Base-by-base conservation (phyloP, 1,140 invertebrate genomes). In the Rhyacophila brunnea region DNA sequence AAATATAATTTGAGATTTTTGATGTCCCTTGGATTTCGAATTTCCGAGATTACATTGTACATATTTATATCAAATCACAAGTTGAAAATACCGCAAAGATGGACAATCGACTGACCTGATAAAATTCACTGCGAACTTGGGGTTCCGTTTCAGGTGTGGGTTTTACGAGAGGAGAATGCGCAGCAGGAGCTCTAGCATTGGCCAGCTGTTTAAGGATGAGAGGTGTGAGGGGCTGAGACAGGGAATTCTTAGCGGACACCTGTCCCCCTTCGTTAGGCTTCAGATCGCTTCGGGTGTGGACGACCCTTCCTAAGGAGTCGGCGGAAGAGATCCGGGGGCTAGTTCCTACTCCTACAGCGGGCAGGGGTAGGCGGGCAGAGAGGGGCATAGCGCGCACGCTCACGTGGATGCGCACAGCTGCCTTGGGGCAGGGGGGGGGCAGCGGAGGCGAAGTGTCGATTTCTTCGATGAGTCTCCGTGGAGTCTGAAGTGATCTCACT, bases 391-490 rank as follows among this genome's bases (percentile, higher is more conserved):
- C 66, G 47, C 71, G 68, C 23, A 74, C 59, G 1, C 68, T 69
- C 46, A 63, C 58, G 68, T 73, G 56, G 66, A 68, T 67, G 61
- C 69, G 68, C 69, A 73, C 56, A 68, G 68, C 66, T 64, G 86
- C 85, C 44, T 84, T 80, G 34, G 89, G 89, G 75, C 86, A 84
- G 46, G 79, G 75, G 1, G 89, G 89, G 14, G 85, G 81, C 6
- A 79, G 75, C 7, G 82, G 78, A 7, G 85, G 81, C 42, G 79
- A 70, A 50, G 65, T 75, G 68, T 91, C 86, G 54, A 91, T 73
- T 73, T 92, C 88, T 71, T 92, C 87, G 43, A 95, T 91, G 1
- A 90, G 71, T 66, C 85, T 85, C 38, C 81, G 77, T 5, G 87
- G 83, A n/a, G 89, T 84, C 66, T 87, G 84, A 44, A 91, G 83